Conservation (phyloP, 35 echinoderm and acorn worm species). For the Apostichopus japonicus region DNA sequence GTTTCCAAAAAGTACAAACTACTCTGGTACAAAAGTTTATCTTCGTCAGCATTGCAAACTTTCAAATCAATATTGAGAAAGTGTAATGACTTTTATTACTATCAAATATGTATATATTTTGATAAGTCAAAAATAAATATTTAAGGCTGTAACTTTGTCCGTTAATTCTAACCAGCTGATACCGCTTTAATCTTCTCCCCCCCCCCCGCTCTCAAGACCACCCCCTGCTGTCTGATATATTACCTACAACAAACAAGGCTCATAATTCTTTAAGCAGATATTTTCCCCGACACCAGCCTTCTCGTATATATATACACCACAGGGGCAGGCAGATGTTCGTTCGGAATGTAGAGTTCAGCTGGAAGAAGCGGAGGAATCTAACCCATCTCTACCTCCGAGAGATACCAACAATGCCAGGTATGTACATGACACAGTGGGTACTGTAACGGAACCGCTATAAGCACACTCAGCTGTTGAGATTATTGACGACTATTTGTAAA, state of each 20-base stretch:
- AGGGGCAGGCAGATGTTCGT: not conserved
- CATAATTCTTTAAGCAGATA: not conserved
- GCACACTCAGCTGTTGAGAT: slow-evolving; percentile 11
- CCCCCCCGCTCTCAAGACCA: not conserved
- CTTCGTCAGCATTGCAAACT: too few relatives aligned
- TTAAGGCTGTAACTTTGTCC: too few relatives aligned
- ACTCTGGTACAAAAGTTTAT: too few relatives aligned
- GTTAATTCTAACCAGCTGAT: too few relatives aligned
- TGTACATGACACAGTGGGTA: slow-evolving; percentile 19
- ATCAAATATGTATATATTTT: too few relatives aligned
- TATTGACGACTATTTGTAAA: slow-evolving; percentile 4
- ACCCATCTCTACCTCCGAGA: slow-evolving; percentile 14
- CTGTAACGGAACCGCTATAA: not conserved
- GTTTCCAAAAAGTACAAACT: too few relatives aligned
- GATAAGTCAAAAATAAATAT: too few relatives aligned
- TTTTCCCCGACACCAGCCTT: not conserved
- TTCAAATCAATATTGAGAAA: too few relatives aligned
- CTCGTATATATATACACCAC: not conserved
- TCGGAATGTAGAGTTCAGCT: not conserved
- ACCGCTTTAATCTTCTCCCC: not conserved
- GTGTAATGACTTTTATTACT: too few relatives aligned
- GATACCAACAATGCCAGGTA: slow-evolving; percentile 28
- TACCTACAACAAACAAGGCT: not conserved
- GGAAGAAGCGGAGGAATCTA: not conserved
- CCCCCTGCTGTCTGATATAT: too few relatives aligned